Evolutionary conservation across 2,888 invertebrate genomes (phyloP), one percentile per base, ranked within the genome.

Genomic region (Melangyna quadrimaculata): DNA sequence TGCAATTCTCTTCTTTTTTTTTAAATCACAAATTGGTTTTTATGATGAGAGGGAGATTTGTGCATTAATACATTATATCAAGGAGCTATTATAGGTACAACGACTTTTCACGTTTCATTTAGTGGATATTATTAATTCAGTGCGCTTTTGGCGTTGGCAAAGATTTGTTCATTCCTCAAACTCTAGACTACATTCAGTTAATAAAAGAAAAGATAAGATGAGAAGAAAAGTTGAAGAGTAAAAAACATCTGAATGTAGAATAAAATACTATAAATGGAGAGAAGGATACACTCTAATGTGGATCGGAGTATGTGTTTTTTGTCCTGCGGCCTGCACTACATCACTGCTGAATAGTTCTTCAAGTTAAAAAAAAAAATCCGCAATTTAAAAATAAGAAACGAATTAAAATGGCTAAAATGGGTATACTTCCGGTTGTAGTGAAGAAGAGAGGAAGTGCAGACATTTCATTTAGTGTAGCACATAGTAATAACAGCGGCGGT

Each of bases 391-490:
- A 27, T 45, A n/a, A 55, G 59, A 61, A 78, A 74, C 8, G 63
- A 78, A 82, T 71, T 79, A 71, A 83, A 83, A 78, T 79, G 83
- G 75, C 51, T 74, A n/a, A 78, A 79, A 71, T 72, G 80, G 72
- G 67, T 80, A 77, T 80, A 84, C 84, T 84, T 80, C 83, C 83
- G 83, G 80, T 80, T 45, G 27, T 48, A n/a, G 37, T 37, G 12
- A 19, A n/a, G 12, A 19, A n/a, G 22, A 29, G 75, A 59, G 55
- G 69, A 73, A 73, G 43, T 65, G 79, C 75, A 84, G 83, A 79
- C 79, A 75, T 84, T 79, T 75, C 71, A 75, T 79, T 75, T 79
- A 75, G 75, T 81, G 55, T 59, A 63, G 77, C 71, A 40, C 32
- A 43, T 78, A 65, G 63, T 57, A 65, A 67, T 53, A 61, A 53